Conservation (phyloP, 1,140 invertebrate genomes). For the Drosophila kepulauana region DNA sequence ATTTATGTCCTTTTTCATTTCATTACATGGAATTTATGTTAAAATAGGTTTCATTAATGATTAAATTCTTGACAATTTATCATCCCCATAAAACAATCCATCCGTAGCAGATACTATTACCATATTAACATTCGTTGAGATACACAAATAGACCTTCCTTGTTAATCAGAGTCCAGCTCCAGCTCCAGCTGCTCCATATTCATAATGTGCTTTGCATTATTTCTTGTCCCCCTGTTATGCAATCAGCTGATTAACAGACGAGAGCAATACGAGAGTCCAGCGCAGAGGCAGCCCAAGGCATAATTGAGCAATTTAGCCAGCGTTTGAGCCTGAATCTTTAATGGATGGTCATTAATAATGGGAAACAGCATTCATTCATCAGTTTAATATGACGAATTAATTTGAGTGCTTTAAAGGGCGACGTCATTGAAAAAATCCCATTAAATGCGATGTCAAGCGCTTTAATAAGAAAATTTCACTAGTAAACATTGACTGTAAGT, state of each 20-base stretch:
- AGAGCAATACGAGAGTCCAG: slow-evolving; percentile 27
- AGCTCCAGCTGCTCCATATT: slow-evolving; percentile 43
- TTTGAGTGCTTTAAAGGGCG: slow-evolving; percentile 44
- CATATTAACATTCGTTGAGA: neutral
- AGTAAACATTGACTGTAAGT: slow-evolving; percentile 7
- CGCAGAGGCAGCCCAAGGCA: neutral
- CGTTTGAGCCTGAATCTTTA: slow-evolving; percentile 25
- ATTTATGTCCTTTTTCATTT: too few relatives aligned
- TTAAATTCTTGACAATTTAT: too few relatives aligned
- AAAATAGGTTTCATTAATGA: too few relatives aligned
- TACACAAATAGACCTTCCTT: neutral
- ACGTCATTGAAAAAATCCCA: neutral
- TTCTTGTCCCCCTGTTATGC: slow-evolving; percentile 7
- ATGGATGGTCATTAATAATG: slow-evolving; percentile 63
- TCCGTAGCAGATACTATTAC: too few relatives aligned
- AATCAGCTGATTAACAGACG: slow-evolving; percentile 36
- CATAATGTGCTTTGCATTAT: slow-evolving; percentile 12
- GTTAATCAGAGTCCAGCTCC: neutral
- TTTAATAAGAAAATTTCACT: slow-evolving; percentile 12
- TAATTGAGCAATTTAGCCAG: slow-evolving; percentile 52
- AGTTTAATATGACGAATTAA: slow-evolving; percentile 78
- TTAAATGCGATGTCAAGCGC: slow-evolving; percentile 24
- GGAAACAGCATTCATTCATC: slow-evolving; percentile 68
- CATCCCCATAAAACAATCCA: too few relatives aligned
- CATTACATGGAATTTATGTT: too few relatives aligned